A percentile compares a stretch with the other conserved stretches of the same genome.
phyloP scores from a whole-genome alignment of 2,888 invertebrate genomes.

The Cyrtodaria siliqua region DNA sequence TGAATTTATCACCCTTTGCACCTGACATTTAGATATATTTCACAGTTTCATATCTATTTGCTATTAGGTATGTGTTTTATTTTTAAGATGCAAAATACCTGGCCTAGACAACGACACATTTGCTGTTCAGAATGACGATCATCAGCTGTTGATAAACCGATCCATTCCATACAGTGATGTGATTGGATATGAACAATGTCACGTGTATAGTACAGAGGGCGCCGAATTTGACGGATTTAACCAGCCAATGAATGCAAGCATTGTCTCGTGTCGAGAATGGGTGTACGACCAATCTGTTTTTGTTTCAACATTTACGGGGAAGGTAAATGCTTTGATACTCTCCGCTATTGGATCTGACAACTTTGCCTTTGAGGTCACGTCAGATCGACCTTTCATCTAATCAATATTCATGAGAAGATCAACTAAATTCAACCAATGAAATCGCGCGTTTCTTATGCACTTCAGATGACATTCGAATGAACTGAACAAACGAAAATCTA shows the following conservation, averaged over 20 bases:
- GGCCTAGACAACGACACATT: conserved; percentile 52
- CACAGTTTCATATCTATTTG: no score
- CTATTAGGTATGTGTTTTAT: background rate
- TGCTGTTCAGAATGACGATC: conserved; percentile 25
- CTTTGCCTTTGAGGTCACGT: no score
- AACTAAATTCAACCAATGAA: no score
- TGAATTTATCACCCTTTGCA: no score
- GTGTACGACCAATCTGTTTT: conserved; percentile 68
- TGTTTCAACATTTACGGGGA: conserved; percentile 52
- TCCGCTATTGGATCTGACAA: no score
- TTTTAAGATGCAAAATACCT: conserved; percentile 58
- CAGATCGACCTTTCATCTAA: no score
- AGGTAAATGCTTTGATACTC: conserved; percentile 60
- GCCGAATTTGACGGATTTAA: background rate
- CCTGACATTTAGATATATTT: no score
- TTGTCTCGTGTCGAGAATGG: conserved; percentile 59
- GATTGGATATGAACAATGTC: conserved; percentile 29
- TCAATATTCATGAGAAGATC: no score
- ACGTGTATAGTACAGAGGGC: conserved; percentile 6
- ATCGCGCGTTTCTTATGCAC: no score
- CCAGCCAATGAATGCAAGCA: conserved; percentile 3
- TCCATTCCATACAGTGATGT: conserved; percentile 41
- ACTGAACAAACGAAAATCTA: no score
- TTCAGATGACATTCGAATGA: no score
- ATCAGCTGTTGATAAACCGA: conserved; percentile 34